phyloP scores from a whole-genome alignment of 2,888 invertebrate genomes.

The Lobophora halterata region DNA sequence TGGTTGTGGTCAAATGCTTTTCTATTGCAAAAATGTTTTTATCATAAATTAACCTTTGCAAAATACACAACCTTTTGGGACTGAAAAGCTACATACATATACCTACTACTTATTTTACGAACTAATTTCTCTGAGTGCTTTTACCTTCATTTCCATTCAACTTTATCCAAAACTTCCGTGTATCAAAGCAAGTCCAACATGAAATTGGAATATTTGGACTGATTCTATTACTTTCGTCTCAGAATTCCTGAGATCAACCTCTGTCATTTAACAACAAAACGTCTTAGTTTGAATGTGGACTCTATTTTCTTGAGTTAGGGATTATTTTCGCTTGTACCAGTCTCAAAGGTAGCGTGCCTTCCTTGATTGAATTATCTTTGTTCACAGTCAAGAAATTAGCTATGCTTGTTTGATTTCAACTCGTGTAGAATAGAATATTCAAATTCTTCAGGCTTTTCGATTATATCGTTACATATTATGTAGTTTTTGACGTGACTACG shows the following conservation, averaged over 20 bases:
- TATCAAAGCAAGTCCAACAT: slow-evolving; percentile 8
- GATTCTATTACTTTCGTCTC: slow-evolving; percentile 14
- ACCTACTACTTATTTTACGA: no score
- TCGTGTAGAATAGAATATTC: slow-evolving; percentile 35
- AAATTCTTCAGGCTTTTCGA: slow-evolving; percentile 12
- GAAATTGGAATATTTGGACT: slow-evolving; percentile 26
- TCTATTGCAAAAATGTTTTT: no score
- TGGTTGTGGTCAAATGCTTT: no score
- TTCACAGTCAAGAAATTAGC: slow-evolving; percentile 40
- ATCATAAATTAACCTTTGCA: no score
- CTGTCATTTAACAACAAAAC: slow-evolving; percentile 7
- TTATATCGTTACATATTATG: no score
- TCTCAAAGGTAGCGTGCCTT: slow-evolving; percentile 22
- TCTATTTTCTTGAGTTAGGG: slow-evolving; percentile 1
- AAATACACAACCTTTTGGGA: no score
- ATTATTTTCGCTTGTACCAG: slow-evolving; percentile 4
- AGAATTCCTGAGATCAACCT: slow-evolving; percentile 14
- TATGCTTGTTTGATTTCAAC: slow-evolving; percentile 41
- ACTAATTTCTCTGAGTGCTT: no score
- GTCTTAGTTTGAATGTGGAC: slow-evolving; percentile 1
- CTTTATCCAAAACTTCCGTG: slow-evolving; percentile 10
- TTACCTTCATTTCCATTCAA: neutral
- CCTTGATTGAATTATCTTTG: slow-evolving; percentile 52
- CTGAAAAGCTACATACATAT: no score
- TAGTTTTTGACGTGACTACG: no score